Percentiles rank a stretch among this genome's conserved stretches.
Evolutionary conservation across 2,113 vertebrate species (phyloP).

Genomic region (Galeopterus variegatus): DNA sequence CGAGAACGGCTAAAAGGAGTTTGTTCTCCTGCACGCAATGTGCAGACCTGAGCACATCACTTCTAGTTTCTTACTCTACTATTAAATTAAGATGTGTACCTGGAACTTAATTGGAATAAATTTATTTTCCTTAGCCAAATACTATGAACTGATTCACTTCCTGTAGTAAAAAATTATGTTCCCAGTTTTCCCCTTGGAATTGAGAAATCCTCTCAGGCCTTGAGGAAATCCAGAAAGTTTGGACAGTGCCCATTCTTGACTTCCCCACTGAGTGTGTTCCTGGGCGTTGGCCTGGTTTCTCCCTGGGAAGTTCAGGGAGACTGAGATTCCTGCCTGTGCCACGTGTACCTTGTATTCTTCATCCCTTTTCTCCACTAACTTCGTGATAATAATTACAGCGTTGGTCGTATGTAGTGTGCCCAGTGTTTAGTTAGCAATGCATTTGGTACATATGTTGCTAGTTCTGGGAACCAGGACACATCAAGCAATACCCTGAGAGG

Average conservation of each 20-base stretch:
- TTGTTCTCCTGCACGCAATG: not conserved
- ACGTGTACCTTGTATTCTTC: no score
- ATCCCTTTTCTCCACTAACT: no score
- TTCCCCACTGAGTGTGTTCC: accelerated
- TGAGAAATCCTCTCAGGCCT: not conserved
- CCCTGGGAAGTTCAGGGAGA: no score
- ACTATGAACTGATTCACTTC: not conserved
- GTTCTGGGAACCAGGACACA: not conserved
- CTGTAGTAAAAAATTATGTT: not conserved
- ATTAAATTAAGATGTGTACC: no score
- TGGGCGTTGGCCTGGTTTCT: not conserved
- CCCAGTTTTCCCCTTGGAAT: not conserved
- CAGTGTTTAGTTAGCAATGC: no score
- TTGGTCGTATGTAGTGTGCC: no score
- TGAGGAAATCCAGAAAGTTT: not conserved
- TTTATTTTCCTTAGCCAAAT: not conserved
- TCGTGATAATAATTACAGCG: no score
- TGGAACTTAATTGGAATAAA: not conserved
- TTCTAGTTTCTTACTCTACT: not conserved
- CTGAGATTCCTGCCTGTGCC: not conserved
- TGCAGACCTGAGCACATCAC: accelerated
- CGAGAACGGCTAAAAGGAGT: no score
- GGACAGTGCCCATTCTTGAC: accelerated
- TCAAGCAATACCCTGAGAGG: not conserved
- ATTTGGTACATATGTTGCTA: no score